Evolutionary conservation across 1,140 invertebrate genomes (phyloP), one percentile per base, ranked within the genome.

Genomic region (Halesus radiatus): DNA sequence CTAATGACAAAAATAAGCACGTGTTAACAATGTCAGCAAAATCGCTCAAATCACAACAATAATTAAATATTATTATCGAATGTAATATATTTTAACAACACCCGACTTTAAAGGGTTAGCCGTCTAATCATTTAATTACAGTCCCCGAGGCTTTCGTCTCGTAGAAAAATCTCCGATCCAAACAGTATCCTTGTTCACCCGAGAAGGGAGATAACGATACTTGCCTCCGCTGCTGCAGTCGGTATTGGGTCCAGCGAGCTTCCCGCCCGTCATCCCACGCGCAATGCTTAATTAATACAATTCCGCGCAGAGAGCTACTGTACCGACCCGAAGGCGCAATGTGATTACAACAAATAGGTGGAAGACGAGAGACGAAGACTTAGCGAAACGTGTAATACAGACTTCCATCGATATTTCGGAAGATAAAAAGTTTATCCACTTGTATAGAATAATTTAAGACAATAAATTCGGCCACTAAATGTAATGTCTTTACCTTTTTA

Each of bases 281-380:
- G 22, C 45, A 26, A 4, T 10, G 18, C 20, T 72, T 72, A 72
- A 72, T 72, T 72, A 72, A 53, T 54, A 72, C 68, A 23, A 72
- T 72, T 72, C 26, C 68, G 50, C 54, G 68, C 68, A 50, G 37
- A 52, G 68, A 72, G 68, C 68, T 72, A 22, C 68, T 54, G 68
- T 76, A 68, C 72, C 45, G 64, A 68, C 77, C 52, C 50, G 70
- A 64, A 26, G 79, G 37, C 37, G 37, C 0, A 32, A 22, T 16
- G 79, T 58, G 76, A 80, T 80, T 80, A 80, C 54, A 1, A 66
- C 60, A 75, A 66, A 70, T 64, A 80, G 73, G 10, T 54, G 18
- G 23, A 26, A 75, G 4, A 53, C 29, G 23, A n/a, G 23, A 60
- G 58, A 60, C 23, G 20, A 13, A 22, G 20, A 26, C 23, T 60